phyloP scores from a whole-genome alignment of 30 jellyfish, hydroid and myxozoan genomes.

The Aurelia coerulea region DNA sequence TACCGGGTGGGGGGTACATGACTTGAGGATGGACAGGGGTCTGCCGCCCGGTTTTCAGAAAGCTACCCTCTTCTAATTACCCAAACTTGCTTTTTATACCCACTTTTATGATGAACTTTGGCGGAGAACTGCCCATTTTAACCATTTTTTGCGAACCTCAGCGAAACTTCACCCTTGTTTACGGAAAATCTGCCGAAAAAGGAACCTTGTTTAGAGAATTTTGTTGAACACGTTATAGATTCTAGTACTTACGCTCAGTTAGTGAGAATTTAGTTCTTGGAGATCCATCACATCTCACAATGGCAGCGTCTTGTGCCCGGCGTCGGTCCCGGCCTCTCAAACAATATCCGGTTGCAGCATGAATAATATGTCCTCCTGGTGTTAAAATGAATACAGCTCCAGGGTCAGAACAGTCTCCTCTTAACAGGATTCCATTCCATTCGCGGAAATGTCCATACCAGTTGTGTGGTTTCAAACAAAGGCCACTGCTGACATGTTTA shows the following conservation, averaged over 20 bases:
- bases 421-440: constrained; percentile 18
- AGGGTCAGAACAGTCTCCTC: constrained; percentile 46
- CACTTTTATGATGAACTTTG: too few species aligned
- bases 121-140: too few species aligned
- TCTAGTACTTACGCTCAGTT: not conserved
- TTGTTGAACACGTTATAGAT: too few species aligned
- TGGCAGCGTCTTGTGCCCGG: not conserved
- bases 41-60: too few species aligned
- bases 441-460: constrained; percentile 38
- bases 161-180: too few species aligned
- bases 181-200: too few species aligned
- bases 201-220: too few species aligned
- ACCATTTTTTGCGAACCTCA: too few species aligned
- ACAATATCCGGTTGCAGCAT: constrained; percentile 60
- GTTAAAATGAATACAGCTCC: constrained; percentile 34
- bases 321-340: constrained; percentile 1
- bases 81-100: too few species aligned
- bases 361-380: constrained; percentile 24
- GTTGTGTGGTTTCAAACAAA: constrained; percentile 29
- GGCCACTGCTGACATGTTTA: constrained; percentile 35
- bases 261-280: constrained; percentile 23
- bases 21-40: too few species aligned
- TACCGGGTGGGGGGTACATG: too few species aligned
- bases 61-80: too few species aligned
- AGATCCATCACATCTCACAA: constrained; percentile 23